Evolutionary conservation across 2,888 invertebrate genomes (phyloP), one percentile per base, ranked within the genome.

Genomic region (Drosophila borealis): DNA sequence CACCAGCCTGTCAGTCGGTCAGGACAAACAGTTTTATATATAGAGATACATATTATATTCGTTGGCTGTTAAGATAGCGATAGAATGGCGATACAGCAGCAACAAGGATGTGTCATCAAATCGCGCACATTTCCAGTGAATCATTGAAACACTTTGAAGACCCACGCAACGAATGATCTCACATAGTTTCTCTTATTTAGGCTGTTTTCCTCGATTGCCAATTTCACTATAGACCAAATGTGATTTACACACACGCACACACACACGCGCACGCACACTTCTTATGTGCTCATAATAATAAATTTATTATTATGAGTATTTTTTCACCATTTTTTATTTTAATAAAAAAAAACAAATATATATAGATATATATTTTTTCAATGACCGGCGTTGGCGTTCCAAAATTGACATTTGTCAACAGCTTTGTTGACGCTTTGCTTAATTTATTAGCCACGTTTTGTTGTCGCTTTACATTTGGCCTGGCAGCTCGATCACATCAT

Each of bases 391-490:
- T 78, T 65, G 69, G 69, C 55, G 71, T 75, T 61, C 59, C 53
- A 41, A 75, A 68, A 49, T 66, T 68, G 71, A 63, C 71, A 86
- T 81, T 87, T 84, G 85, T 87, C 81, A 87, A 70, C 55, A 74
- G 80, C 66, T 78, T 82, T 80, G 75, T 80, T 75, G 64, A 71
- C 80, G 76, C 76, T 79, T 68, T 65, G 75, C 62, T 49, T 65
- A 74, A 81, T 79, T 79, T 79, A 78, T 78, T 81, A 65, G 78
- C 81, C 78, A 71, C 74, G 65, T 78, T 80, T 80, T 73, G 55
- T 65, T 61, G 65, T 60, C 49, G 66, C 64, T 61, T 77, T 72
- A 73, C 63, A 80, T 76, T 80, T 76, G 69, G 50, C 66, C 76
- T 60, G 65, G 37, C 53, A 41, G 50, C 29, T 49, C 56, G 75